Conservation (phyloP, 92 coral and sea anemone species). For the Umimayanthus chanpuru region DNA sequence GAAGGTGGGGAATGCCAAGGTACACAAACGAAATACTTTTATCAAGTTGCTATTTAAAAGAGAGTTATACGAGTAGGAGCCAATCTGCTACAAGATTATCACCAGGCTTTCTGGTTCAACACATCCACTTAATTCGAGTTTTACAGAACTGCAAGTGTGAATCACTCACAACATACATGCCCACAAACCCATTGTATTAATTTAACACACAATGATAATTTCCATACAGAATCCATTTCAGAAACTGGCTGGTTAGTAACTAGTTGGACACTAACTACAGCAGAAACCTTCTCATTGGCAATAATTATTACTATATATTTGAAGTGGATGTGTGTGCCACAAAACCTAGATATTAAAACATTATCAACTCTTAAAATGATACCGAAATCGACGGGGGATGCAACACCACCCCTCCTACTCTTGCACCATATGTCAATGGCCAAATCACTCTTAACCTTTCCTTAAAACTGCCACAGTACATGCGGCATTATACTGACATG, state of each 20-base stretch:
- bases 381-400: not conserved
- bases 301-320: not conserved
- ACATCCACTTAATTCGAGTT: no score
- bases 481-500: not conserved
- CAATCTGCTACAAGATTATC: no score
- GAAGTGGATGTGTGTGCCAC: not conserved
- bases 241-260: no score
- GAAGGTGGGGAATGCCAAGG: not conserved
- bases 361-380: not conserved
- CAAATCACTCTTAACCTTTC: not conserved
- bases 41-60: no score
- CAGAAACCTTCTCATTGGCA: not conserved
- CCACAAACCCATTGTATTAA: no score
- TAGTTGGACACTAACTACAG: no score
- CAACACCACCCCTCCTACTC: not conserved
- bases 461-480: not conserved
- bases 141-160: no score
- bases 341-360: not conserved
- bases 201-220: no score
- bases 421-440: not conserved
- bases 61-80: no score
- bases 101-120: no score
- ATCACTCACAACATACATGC: no score
- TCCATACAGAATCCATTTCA: no score
- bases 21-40: not conserved